Evolutionary conservation across 2,888 invertebrate species (phyloP), one percentile per base, ranked within the genome.

Genomic region (Pachydiplax longipennis): DNA sequence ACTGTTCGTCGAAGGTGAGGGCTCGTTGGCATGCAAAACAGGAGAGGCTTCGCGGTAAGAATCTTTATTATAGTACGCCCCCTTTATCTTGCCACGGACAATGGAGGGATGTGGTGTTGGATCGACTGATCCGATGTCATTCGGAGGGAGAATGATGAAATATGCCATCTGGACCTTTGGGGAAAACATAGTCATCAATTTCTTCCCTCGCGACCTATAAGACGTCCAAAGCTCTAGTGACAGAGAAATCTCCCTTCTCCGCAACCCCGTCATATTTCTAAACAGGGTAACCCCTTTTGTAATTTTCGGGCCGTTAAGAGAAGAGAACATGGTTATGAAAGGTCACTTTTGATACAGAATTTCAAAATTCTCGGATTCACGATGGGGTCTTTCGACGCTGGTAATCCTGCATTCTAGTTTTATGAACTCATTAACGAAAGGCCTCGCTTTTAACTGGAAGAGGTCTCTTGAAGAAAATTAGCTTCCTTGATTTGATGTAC

Each of bases 141-240:
- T 83, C 35, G 31, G 6, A 58, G 10, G 87, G 87, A 87, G 87
- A 87, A 87, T 87, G 87, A 87, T 87, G 87, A 87, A 87, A 87
- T 87, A 87, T 87, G 87, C 87, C 87, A 87, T 87, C 87, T 87
- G 87, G 87, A 87, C 87, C 87, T 87, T 87, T 61, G 61, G 87
- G 87, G 87, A 87, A 87, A 87, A 87, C 87, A 87, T 35, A 87
- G 87, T 87, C 87, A 87, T 87, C 87, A 87, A 87, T 87, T 65
- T 87, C 87, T 61, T 37, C 37, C 48, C 65, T 37, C 31, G 48
- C 65, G 31, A 73, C 73, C 73, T 73, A 37, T 73, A 73, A 73
- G 73, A 73, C 73, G 73, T 25, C 73, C 53, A 53, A 53, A 53
- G 53, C 53, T 53, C n/a, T 73, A 13, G 73, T 73, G 73, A 73